Percentiles rank a stretch among this genome's conserved stretches.
Evolutionary conservation across 2,113 vertebrate species (phyloP).

Genomic region (Pluvianellus socialis): DNA sequence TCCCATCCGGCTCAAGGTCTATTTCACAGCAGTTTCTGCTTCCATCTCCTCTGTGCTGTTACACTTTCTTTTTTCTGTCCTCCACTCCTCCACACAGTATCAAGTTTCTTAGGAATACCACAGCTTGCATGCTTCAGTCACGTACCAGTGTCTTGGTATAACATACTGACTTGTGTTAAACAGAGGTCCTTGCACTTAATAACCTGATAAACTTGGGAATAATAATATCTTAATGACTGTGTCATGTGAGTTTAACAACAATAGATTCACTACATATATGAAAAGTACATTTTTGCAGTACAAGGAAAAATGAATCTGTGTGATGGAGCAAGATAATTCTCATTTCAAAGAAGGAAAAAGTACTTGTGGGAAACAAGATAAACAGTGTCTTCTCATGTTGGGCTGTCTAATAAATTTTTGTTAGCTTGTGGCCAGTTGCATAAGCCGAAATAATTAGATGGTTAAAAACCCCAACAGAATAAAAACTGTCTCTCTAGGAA

Average conservation of each 20-base stretch:
- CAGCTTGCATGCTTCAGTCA: background rate
- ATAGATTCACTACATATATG: background rate
- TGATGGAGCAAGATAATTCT: background rate
- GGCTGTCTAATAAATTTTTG: background rate
- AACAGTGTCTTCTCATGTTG: background rate
- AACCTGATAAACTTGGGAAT: background rate
- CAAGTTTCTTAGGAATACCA: background rate
- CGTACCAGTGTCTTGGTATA: background rate
- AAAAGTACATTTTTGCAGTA: background rate
- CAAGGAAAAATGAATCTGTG: background rate
- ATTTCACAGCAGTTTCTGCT: background rate
- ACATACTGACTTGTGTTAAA: background rate
- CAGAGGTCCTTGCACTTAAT: background rate
- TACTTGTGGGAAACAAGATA: background rate
- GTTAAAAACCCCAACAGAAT: background rate
- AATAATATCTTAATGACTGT: background rate
- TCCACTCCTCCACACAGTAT: background rate
- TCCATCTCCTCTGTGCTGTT: background rate
- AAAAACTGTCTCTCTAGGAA: background rate
- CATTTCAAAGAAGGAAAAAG: background rate
- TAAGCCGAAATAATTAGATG: background rate
- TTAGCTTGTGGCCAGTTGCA: background rate
- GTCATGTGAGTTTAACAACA: background rate
- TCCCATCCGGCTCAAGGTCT: background rate
- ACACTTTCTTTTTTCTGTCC: rapidly evolving